Percentiles rank a stretch among this genome's conserved stretches.
Evolutionary conservation across 2,113 vertebrate genomes (phyloP).

Genomic region (Eupsittula cactorum): DNA sequence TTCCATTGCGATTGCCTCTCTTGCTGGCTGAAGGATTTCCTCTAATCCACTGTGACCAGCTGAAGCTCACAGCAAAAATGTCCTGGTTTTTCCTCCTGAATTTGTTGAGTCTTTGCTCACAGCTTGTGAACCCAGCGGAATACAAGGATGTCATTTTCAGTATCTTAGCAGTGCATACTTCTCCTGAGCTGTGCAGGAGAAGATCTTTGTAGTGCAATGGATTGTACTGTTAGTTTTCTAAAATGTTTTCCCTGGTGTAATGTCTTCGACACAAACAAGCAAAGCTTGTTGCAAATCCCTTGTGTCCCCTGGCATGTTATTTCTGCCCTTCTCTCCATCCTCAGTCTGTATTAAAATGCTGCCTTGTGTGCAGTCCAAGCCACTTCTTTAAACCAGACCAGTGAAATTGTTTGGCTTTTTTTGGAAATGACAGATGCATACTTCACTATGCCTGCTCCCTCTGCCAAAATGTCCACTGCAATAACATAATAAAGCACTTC

Average conservation of each 20-base stretch:
- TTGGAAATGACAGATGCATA: background rate
- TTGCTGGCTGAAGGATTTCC: conserved; percentile 60
- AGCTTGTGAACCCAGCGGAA: conserved; percentile 13
- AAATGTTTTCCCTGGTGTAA: background rate
- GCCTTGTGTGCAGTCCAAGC: background rate
- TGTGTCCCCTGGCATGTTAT: background rate
- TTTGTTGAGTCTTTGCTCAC: background rate
- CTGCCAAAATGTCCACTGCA: background rate
- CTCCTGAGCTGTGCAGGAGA: background rate
- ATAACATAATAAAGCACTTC: background rate
- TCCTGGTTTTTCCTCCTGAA: background rate
- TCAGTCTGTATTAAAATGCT: background rate
- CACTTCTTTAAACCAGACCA: background rate
- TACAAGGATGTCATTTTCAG: conserved; percentile 27
- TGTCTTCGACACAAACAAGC: background rate
- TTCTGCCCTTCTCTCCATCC: background rate
- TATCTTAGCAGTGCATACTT: background rate
- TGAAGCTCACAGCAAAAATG: conserved; percentile 21
- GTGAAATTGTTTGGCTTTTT: background rate
- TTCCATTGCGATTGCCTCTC: background rate
- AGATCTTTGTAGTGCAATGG: background rate
- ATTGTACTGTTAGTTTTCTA: background rate
- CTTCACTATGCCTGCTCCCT: background rate
- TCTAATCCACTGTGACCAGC: conserved; percentile 32
- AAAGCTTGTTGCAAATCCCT: background rate